Evolutionary conservation across 1,140 invertebrate species (phyloP), one percentile per base, ranked within the genome.

Genomic region (Drosophila sproati): DNA sequence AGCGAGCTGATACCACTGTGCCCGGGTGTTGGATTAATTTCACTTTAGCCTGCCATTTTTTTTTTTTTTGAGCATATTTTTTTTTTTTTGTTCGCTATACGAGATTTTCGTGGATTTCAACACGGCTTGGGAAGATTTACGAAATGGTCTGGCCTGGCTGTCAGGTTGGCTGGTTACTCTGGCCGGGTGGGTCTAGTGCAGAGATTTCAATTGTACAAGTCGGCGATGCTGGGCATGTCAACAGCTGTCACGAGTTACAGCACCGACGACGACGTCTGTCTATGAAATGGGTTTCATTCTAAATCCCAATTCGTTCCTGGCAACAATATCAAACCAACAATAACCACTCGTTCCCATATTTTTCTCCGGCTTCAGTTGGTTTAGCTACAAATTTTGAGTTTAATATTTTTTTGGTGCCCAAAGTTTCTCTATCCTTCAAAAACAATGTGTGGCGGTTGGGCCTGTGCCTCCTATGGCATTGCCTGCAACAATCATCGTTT

Each of bases 371-470:
- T 37, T 4, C 12, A 7, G 29, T 45, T 45, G 35, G 20, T 20
- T 60, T 59, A 69, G 55, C 62, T 68, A 39, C 63, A 59, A 76
- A 55, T 43, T 47, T 20, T 28, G 28, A 34, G 37, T 51, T 12
- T 12, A 12, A 12, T 12, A 12, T 8, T 20, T 5, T 35, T 5
- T 7, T 47, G 20, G 20, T 20, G 20, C 20, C 20, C 20, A 2
- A 20, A 20, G 20, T 31, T 28, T 37, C 4, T 7, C 29, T 2
- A 3, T 10, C 7, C 31, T 12, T 8, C 32, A 34, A 52, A 29
- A 6, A 10, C 4, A 41, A 60, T 89, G 85, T 89, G 85, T 32
- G 85, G 85, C 41, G 85, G 85, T 5, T 89, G 85, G 85, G 85
- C 85, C 6, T 89, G 85, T 66, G 45, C 50, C 8, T 85, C 85